These are phyloP conservation scores for Pocillopora verrucosa DNA, from an alignment of 64 coral and sea anemone species.

Conservation along the genomic window DNA sequence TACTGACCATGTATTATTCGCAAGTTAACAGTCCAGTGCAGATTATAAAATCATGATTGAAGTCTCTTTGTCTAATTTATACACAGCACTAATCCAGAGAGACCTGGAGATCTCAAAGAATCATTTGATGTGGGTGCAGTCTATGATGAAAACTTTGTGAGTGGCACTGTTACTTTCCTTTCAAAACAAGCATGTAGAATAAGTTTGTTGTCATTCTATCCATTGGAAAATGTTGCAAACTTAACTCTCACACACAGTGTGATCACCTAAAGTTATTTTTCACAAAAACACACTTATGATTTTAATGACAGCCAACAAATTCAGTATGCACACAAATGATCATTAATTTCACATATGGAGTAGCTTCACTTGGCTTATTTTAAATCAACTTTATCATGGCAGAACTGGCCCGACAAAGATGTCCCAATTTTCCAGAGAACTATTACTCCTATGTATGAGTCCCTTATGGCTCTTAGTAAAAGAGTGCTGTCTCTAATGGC, in stretches of 20 bases:
- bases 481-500: constrained; percentile 7
- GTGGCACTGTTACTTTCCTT: background rate
- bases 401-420: constrained; percentile 56
- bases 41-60: no score
- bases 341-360: background rate
- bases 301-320: no score
- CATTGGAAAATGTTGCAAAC: no score
- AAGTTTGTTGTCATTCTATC: no score
- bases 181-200: no score
- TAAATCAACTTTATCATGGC: background rate
- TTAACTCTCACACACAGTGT: no score
- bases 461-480: background rate
- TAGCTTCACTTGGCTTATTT: background rate
- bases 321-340: background rate
- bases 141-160: constrained; percentile 42
- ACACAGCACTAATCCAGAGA: constrained; percentile 11
- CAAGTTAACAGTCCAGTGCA: no score
- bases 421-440: constrained; percentile 37
- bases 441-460: background rate
- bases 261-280: no score
- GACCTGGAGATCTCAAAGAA: constrained; percentile 45
- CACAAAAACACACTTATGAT: no score
- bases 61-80: background rate
- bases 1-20: no score
- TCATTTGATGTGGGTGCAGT: constrained; percentile 35